Evolutionary conservation across 2,797 vertebrate species (phyloP).

Genomic region (Microchirus variegatus): DNA sequence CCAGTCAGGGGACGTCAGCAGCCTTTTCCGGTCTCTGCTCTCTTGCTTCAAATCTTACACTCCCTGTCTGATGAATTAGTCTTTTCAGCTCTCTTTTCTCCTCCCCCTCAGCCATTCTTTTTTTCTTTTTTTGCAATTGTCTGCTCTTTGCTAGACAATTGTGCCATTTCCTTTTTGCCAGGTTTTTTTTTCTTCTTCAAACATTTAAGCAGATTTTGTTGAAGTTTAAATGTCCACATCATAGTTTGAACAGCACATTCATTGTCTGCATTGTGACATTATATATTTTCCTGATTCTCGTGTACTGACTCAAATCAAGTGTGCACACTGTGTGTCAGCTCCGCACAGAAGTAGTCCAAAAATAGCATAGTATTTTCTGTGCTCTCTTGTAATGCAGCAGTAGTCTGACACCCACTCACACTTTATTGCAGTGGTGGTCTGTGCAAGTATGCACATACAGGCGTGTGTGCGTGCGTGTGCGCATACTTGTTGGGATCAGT

Average conservation of each 20-base stretch:
- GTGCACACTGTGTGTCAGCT: conserved; percentile 7
- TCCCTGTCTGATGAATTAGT: conserved; percentile 22
- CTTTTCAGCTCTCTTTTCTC: conserved; percentile 15
- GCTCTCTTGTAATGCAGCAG: conserved; percentile 30
- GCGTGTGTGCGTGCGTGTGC: conserved; percentile 16
- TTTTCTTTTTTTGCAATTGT: conserved; percentile 11
- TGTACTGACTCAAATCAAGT: not conserved
- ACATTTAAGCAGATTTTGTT: no score
- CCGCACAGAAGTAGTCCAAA: conserved; percentile 22
- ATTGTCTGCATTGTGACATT: conserved; percentile 1
- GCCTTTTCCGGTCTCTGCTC: conserved; percentile 30
- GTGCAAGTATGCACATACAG: conserved; percentile 14
- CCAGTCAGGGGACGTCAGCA: conserved; percentile 50
- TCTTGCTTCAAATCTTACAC: conserved; percentile 27
- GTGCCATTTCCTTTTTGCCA: no score
- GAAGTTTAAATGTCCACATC: no score
- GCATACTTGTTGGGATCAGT: conserved; percentile 61
- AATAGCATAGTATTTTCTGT: conserved; percentile 38
- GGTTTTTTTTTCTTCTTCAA: not conserved
- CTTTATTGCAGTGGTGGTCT: conserved; percentile 32
- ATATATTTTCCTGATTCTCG: conserved; percentile 6
- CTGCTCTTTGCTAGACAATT: not conserved
- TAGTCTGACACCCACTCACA: conserved; percentile 21
- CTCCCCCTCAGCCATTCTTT: not conserved
- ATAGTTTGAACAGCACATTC: not conserved